Evolutionary conservation across 2,888 invertebrate genomes (phyloP).

Genomic region (Leptinotarsa haldemani): DNA sequence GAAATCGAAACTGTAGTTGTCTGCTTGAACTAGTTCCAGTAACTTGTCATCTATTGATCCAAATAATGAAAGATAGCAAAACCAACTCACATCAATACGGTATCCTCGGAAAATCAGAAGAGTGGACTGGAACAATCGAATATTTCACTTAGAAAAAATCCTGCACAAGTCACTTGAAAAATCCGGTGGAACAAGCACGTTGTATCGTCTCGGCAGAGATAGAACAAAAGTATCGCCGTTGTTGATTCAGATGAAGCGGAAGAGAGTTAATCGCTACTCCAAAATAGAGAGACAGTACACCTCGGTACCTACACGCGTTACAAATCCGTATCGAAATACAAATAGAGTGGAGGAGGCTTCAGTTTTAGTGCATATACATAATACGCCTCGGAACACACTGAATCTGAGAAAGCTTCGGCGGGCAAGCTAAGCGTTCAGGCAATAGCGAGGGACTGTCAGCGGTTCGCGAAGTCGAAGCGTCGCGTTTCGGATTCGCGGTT

Average conservation of each 20-base stretch:
- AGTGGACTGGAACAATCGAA: not conserved
- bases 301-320: slow-evolving; percentile 24
- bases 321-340: slow-evolving; percentile 35
- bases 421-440: slow-evolving; percentile 67
- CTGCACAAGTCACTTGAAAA: slow-evolving; percentile 11
- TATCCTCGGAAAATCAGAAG: slow-evolving; percentile 11
- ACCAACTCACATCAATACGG: slow-evolving; percentile 11
- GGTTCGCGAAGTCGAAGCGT: slow-evolving; percentile 64
- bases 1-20: no score
- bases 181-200: slow-evolving; percentile 4
- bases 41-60: not conserved
- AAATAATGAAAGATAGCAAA: not conserved
- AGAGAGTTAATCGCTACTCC: slow-evolving; percentile 10
- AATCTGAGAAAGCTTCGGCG: slow-evolving; percentile 65
- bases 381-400: slow-evolving; percentile 66
- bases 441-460: slow-evolving; percentile 66
- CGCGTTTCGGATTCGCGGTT: slow-evolving; percentile 52
- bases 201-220: not conserved
- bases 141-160: slow-evolving; percentile 9
- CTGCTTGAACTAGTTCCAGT: no score
- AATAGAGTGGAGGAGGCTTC: slow-evolving; percentile 30
- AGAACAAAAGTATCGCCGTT: not conserved
- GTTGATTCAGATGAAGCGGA: not conserved
- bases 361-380: slow-evolving; percentile 49
- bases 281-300: slow-evolving; percentile 20